These are phyloP conservation scores for Ellobium chinense DNA, from an alignment of 2,888 invertebrate genomes.

Conservation along the genomic window DNA sequence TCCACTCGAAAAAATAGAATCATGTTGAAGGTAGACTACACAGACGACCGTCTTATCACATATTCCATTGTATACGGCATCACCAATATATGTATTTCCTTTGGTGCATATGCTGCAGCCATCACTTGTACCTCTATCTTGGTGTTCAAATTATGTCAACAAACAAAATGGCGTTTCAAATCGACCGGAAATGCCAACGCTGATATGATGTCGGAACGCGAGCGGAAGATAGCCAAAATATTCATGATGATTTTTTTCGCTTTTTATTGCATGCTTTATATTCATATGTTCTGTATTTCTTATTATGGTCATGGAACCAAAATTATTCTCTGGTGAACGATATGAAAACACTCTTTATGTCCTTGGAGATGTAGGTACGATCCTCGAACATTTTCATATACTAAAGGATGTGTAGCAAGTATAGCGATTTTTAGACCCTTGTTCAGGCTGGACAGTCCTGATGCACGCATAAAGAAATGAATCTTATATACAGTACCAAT, in stretches of 20 bases:
- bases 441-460: no score
- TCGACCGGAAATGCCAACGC: neutral
- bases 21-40: neutral
- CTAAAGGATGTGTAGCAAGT: no score
- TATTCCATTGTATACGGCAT: neutral
- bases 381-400: neutral
- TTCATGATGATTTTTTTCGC: neutral
- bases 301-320: neutral
- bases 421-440: no score
- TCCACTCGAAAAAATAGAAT: neutral
- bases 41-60: neutral
- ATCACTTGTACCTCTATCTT: neutral
- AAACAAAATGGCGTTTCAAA: neutral
- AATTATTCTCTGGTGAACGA: neutral
- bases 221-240: neutral
- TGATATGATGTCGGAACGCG: neutral
- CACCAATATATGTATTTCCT: neutral
- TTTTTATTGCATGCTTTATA: neutral
- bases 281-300: neutral
- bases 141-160: neutral
- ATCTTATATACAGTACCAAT: no score
- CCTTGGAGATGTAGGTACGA: neutral
- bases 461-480: no score
- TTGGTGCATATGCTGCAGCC: neutral
- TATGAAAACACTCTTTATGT: neutral